Evolutionary conservation across 2,888 invertebrate genomes (phyloP).

Genomic region (Dione juno): DNA sequence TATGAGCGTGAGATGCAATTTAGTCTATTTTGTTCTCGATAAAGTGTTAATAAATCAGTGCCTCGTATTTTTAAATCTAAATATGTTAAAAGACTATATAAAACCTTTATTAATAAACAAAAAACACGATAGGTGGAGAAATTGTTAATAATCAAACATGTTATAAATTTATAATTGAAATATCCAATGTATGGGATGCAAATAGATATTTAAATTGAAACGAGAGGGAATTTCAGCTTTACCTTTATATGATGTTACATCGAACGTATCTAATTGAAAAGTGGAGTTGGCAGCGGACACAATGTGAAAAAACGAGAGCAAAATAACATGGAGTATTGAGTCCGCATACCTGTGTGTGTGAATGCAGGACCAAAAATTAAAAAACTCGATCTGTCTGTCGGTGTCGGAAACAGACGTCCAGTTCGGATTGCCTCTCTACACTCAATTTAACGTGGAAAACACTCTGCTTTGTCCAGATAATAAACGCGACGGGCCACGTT

Average conservation of each 20-base stretch:
- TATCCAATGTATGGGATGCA: not conserved
- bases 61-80: too few relatives aligned
- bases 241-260: constrained; percentile 32
- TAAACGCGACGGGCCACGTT: constrained; percentile 47
- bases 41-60: too few relatives aligned
- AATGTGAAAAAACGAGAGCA: constrained; percentile 36
- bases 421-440: constrained; percentile 78
- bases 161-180: constrained; percentile 14
- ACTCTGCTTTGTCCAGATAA: constrained; percentile 79
- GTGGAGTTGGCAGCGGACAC: constrained; percentile 31
- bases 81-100: not conserved
- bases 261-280: constrained; percentile 40
- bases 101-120: not conserved
- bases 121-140: not conserved
- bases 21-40: too few relatives aligned
- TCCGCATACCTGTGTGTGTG: constrained; percentile 33
- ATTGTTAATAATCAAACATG: not conserved
- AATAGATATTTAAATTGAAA: constrained; percentile 12
- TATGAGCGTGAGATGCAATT: too few relatives aligned
- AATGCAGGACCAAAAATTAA: constrained; percentile 72
- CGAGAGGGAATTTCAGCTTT: constrained; percentile 19
- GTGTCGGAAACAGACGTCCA: constrained; percentile 74
- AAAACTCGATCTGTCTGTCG: constrained; percentile 67
- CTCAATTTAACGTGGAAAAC: constrained; percentile 71
- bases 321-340: constrained; percentile 29